Evolutionary conservation across 2,888 invertebrate genomes (phyloP).

Genomic region (Polymixis lichenea): DNA sequence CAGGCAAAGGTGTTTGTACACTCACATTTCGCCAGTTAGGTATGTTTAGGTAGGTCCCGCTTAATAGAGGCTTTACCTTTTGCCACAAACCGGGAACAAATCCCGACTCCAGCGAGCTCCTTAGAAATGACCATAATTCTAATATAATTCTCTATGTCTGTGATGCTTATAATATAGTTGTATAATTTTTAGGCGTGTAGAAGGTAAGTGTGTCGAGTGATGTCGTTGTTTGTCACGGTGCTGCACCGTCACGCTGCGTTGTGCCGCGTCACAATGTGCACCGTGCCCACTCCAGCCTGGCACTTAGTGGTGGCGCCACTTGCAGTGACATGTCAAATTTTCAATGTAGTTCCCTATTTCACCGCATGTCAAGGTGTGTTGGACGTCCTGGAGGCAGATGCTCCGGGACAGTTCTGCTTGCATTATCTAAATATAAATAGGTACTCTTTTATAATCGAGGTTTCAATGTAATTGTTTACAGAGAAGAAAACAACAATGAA

Average conservation of each 20-base stretch:
- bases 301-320: conserved; percentile 1
- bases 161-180: conserved; percentile 8
- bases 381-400: conserved; percentile 16
- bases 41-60: too few species aligned
- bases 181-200: conserved; percentile 25
- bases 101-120: neutral
- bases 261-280: conserved; percentile 70
- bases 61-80: neutral
- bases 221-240: conserved; percentile 76
- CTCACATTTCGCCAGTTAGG: neutral
- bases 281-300: conserved; percentile 31
- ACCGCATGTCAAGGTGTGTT: neutral
- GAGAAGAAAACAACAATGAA: neutral
- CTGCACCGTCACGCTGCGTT: conserved; percentile 79
- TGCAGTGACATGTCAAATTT: conserved; percentile 2
- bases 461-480: conserved; percentile 8
- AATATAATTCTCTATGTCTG: conserved; percentile 7
- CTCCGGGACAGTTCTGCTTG: conserved; percentile 8
- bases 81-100: neutral
- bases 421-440: conserved; percentile 28
- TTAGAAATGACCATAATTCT: too few species aligned
- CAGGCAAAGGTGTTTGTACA: neutral
- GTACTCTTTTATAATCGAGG: conserved; percentile 16
- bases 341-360: neutral
- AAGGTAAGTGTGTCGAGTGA: conserved; percentile 67